These are phyloP conservation scores for Paracentrotus lividus DNA, from an alignment of 53 echinoderm and acorn worm species.

Conservation along the genomic window DNA sequence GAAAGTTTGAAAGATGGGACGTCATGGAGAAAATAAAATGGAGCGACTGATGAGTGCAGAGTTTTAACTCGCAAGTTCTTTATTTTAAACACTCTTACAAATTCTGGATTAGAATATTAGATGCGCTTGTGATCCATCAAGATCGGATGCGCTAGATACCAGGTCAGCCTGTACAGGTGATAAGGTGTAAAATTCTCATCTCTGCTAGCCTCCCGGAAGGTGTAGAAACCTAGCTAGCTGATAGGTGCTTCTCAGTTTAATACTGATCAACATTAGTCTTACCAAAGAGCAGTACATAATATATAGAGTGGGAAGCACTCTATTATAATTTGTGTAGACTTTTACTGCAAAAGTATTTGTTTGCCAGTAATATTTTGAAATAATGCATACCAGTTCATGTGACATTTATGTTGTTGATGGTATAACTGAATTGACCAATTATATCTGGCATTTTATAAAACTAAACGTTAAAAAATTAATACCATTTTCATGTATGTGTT, in stretches of 20 bases:
- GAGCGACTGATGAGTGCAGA: not conserved
- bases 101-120: not conserved
- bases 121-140: not conserved
- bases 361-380: no score
- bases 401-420: no score
- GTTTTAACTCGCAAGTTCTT: not conserved
- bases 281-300: not conserved
- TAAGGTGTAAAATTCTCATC: conserved; percentile 12
- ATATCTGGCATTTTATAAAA: no score
- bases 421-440: no score
- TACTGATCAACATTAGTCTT: not conserved
- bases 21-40: not conserved
- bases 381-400: no score
- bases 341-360: no score
- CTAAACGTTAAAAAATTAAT: no score
- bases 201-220: conserved; percentile 13
- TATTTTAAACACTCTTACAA: not conserved
- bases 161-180: conserved; percentile 12
- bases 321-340: no score
- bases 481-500: no score
- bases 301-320: no score
- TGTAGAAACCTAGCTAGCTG: not conserved
- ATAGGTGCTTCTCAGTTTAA: not conserved
- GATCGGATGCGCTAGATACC: not conserved
- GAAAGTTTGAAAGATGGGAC: not conserved